These are phyloP conservation scores for Enteromius fasciolatus DNA, from an alignment of 2,797 vertebrate species.

Conservation along the genomic window DNA sequence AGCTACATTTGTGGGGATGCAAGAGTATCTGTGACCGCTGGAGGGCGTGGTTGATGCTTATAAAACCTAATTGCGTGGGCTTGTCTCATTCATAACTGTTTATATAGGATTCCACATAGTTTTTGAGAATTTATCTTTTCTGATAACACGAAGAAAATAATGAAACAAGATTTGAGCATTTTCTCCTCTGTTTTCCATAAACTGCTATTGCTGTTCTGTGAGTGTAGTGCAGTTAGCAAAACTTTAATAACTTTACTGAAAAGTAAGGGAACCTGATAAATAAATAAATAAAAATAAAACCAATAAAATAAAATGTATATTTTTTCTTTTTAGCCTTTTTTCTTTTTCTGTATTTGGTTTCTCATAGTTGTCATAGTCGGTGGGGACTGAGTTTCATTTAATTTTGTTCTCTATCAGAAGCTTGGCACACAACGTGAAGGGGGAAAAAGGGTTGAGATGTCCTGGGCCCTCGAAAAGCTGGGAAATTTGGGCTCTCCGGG, in stretches of 20 bases:
- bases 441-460: constrained; percentile 35
- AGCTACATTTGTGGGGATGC: not conserved
- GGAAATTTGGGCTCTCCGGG: constrained; percentile 43
- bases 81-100: not conserved
- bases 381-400: constrained; percentile 4
- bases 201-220: not conserved
- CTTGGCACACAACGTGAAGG: constrained; percentile 40
- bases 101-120: not conserved
- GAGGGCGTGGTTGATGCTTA: constrained; percentile 36
- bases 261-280: not conserved
- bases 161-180: not conserved
- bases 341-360: not conserved
- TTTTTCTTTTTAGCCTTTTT: not conserved
- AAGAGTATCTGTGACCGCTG: constrained; percentile 11
- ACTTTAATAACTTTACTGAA: not conserved
- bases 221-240: not conserved
- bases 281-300: no score
- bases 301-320: not conserved
- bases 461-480: constrained; percentile 24
- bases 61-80: not conserved
- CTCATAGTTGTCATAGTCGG: not conserved
- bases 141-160: not conserved
- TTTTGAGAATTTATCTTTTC: not conserved
- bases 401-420: constrained; percentile 36
- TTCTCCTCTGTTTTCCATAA: not conserved